These are phyloP conservation scores for Yoshiicerus persimilis DNA, from an alignment of 1,140 invertebrate genomes.

Conservation along the genomic window DNA sequence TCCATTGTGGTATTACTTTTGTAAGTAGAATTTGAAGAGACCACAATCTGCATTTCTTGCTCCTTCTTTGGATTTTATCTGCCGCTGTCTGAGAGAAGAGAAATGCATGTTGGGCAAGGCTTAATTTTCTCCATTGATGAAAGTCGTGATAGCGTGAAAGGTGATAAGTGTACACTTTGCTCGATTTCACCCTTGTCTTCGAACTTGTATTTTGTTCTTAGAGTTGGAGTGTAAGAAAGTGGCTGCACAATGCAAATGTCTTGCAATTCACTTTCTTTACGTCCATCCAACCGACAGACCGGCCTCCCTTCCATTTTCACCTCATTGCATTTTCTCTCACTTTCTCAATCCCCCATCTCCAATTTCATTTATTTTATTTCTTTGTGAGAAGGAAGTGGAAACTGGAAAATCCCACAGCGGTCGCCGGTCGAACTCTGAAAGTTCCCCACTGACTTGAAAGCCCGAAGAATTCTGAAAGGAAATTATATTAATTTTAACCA, in stretches of 20 bases:
- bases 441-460: too few species aligned
- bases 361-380: constrained; percentile 20
- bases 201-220: background rate
- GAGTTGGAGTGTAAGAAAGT: background rate
- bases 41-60: background rate
- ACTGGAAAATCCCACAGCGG: too few species aligned
- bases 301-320: background rate
- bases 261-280: background rate
- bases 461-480: too few species aligned
- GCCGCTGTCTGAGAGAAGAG: background rate
- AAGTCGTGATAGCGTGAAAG: constrained; percentile 39
- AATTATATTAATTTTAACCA: too few species aligned
- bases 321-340: background rate
- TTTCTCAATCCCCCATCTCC: constrained; percentile 1
- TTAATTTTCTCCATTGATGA: constrained; percentile 41
- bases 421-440: too few species aligned
- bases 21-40: background rate
- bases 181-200: constrained; percentile 28
- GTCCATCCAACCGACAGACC: background rate
- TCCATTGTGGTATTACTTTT: too few species aligned
- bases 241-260: background rate
- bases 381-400: background rate
- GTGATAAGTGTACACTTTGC: constrained; percentile 39
- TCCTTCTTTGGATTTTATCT: background rate
- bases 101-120: background rate